Evolutionary conservation across 92 coral and sea anemone species (phyloP).

Genomic region (Parazoanthus atlanticus): DNA sequence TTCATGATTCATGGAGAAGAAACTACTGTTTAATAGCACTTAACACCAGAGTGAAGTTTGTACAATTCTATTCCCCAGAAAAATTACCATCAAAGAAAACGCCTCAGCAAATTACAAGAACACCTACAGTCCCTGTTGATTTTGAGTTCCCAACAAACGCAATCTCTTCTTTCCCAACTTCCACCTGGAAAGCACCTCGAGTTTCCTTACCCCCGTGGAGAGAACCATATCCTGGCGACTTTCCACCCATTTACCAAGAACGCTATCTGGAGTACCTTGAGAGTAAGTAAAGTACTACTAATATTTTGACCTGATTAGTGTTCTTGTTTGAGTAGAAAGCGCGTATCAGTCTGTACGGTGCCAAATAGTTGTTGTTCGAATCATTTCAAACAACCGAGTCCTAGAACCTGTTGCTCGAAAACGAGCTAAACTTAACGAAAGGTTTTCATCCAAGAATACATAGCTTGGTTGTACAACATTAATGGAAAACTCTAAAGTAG

Average conservation of each 20-base stretch:
- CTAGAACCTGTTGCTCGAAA: background rate
- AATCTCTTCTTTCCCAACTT: background rate
- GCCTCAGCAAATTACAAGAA: background rate
- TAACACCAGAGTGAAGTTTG: background rate
- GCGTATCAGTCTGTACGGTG: background rate
- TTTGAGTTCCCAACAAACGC: constrained; percentile 13
- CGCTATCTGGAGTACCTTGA: constrained; percentile 11
- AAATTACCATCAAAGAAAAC: background rate
- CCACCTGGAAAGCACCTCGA: background rate
- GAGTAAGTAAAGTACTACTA: background rate
- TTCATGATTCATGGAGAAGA: background rate
- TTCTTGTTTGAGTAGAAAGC: background rate
- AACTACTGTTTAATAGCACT: background rate
- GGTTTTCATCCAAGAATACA: too few relatives aligned
- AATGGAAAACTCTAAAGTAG: too few relatives aligned
- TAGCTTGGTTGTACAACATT: too few relatives aligned
- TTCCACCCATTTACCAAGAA: constrained; percentile 32
- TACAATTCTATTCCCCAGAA: background rate
- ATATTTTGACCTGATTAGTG: background rate
- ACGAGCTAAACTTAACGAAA: too few relatives aligned
- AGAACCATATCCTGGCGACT: constrained; percentile 22
- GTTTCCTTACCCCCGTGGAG: constrained; percentile 27
- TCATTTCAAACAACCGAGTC: background rate
- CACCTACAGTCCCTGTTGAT: background rate
- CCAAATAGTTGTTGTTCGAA: background rate